A percentile compares a stretch with the other conserved stretches of the same genome.
phyloP scores from a whole-genome alignment of 2,797 vertebrate genomes.

The Alcedo quadribrachys region DNA sequence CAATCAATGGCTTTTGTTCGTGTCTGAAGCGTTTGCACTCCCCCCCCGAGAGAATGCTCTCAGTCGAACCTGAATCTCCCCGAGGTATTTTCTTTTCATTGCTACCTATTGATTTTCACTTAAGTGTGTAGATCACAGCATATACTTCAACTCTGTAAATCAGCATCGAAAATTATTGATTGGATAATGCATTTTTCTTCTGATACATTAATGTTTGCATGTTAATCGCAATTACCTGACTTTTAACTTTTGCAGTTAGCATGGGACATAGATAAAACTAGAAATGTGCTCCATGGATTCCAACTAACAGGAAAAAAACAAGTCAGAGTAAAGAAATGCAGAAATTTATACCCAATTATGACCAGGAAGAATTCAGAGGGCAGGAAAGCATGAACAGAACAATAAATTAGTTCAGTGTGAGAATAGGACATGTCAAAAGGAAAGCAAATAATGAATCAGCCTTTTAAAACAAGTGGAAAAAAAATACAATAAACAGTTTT shows the following conservation, averaged over 20 bases:
- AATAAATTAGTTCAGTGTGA: not conserved
- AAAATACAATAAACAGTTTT: not conserved
- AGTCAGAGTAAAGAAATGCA: not conserved
- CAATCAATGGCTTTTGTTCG: conserved; percentile 52
- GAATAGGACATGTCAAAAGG: not conserved
- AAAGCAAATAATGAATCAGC: conserved; percentile 1
- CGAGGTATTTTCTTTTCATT: conserved; percentile 60
- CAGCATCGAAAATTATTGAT: conserved; percentile 36
- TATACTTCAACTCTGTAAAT: conserved; percentile 19
- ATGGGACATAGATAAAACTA: not conserved
- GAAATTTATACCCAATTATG: not conserved
- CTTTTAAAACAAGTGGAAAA: not conserved
- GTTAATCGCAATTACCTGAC: conserved; percentile 28
- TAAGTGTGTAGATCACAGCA: conserved; percentile 35
- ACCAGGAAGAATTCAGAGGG: not conserved
- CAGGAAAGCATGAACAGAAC: not conserved
- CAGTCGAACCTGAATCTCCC: conserved; percentile 14
- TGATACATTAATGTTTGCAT: not conserved
- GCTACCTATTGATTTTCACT: conserved; percentile 71
- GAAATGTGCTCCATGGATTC: not conserved
- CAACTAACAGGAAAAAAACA: not conserved
- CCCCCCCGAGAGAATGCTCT: conserved; percentile 8
- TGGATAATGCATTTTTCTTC: conserved; percentile 8
- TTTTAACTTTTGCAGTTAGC: not conserved
- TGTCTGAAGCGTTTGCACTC: conserved; percentile 55